Evolutionary conservation across 2,888 invertebrate species (phyloP).

Genomic region (Baronia brevicornis): DNA sequence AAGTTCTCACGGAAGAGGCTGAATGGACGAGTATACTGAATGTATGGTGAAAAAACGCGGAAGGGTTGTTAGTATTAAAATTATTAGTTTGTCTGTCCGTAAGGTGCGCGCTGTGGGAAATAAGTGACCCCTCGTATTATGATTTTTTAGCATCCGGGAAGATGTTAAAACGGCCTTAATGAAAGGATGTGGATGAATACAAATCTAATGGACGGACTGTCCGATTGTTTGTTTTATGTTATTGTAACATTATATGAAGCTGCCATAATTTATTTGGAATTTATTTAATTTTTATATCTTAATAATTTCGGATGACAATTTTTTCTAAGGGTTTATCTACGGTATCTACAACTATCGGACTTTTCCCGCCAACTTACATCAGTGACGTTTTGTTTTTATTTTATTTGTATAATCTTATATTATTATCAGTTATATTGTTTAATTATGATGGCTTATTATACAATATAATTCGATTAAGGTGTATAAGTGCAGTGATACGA

Average conservation of each 20-base stretch:
- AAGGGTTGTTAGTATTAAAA: slow-evolving; percentile 68
- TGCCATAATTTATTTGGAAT: no score
- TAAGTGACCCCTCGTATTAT: slow-evolving; percentile 58
- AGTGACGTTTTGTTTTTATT: no score
- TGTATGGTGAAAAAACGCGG: slow-evolving; percentile 56
- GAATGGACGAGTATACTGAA: slow-evolving; percentile 49
- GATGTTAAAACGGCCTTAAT: slow-evolving; percentile 53
- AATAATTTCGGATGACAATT: no score
- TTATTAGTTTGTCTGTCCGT: slow-evolving; percentile 65
- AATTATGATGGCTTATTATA: no score
- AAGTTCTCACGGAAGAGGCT: slow-evolving; percentile 70
- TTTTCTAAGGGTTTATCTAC: no score
- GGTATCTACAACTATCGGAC: no score
- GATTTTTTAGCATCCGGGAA: slow-evolving; percentile 67
- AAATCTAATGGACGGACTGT: slow-evolving; percentile 32
- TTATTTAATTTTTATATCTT: no score
- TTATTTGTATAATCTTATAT: no score
- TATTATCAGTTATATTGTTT: no score
- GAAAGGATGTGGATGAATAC: slow-evolving; percentile 55
- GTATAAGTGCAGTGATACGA: no score
- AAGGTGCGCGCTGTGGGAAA: slow-evolving; percentile 68
- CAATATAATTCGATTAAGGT: no score
- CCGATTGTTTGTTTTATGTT: slow-evolving; percentile 2
- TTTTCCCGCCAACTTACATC: no score
- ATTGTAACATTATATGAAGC: slow-evolving; percentile 27